These are phyloP conservation scores for Amorpha juglandis DNA, from an alignment of 2,888 invertebrate genomes.

Conservation along the genomic window DNA sequence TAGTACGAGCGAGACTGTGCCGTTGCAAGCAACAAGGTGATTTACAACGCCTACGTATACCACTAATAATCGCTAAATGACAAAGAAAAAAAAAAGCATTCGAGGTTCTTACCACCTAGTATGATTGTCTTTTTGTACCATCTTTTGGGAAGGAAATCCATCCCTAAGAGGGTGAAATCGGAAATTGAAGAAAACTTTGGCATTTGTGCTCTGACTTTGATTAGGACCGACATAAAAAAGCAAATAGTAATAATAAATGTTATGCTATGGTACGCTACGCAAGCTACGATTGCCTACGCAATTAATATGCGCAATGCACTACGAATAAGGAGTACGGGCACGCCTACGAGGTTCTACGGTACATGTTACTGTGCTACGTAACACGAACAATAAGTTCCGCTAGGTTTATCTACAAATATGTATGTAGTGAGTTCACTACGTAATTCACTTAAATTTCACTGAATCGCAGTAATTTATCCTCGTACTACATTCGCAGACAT, in stretches of 20 bases:
- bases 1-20: slow-evolving; percentile 33
- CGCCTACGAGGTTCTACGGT: slow-evolving; percentile 4
- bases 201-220: too few relatives aligned
- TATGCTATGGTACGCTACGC: neutral
- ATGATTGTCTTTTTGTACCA: too few relatives aligned
- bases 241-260: too few relatives aligned
- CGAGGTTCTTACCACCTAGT: too few relatives aligned
- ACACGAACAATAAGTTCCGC: neutral
- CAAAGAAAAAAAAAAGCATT: slow-evolving; percentile 25
- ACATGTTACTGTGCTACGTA: neutral
- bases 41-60: slow-evolving; percentile 35
- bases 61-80: slow-evolving; percentile 12
- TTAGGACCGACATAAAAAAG: too few relatives aligned
- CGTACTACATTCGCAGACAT: neutral
- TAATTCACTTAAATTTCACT: neutral
- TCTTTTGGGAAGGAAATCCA: too few relatives aligned
- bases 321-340: neutral
- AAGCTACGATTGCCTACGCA: neutral
- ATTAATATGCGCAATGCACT: neutral
- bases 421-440: neutral
- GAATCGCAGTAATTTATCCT: neutral
- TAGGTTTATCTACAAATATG: neutral
- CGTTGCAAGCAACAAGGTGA: slow-evolving; percentile 42
- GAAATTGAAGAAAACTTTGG: too few relatives aligned
- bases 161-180: too few relatives aligned